Base-by-base conservation (phyloP, 2,113 vertebrate genomes). In the Zeus faber region DNA sequence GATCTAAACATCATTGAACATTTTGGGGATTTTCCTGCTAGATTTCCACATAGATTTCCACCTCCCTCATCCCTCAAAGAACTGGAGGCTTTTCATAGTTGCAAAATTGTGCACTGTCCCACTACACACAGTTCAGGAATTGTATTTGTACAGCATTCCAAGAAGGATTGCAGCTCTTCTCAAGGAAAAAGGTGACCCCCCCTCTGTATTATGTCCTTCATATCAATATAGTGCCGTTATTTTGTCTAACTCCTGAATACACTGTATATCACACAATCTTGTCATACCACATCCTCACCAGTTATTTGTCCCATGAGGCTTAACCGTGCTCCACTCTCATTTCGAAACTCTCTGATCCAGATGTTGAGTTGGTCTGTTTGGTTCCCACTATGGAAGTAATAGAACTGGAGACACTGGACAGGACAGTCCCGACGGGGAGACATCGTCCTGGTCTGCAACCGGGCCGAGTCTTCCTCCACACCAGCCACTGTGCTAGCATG, bases 331-430 rank as follows among this genome's bases (percentile, higher is more conserved):
- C 73, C 48, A 0, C 0, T 0, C 1, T 43, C 18, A 58, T 76
- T 11, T 0, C 81, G 59, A 50, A 91, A 95, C 41, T 93, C 86
- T 71, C 83, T 88, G 39, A 91, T 57, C 58, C 79, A 90, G 59
- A 96, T 77, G 18, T 84, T 85, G 18, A 95, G 83, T 3, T 4
- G 1, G 1, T 93, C 90, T 0, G 25, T 67, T 62, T 68, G 4
- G 0, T 52, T 73, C n/a, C 92, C 90, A 0, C 77, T 93, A 65
- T 90, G 26, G 29, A 87, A 91, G 43, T 92, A 88, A 76, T 89
- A 95, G 74, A 95, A 94, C 53, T 94, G 85, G 62, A 95, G 74
- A 58, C 94, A 95, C 77, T 95, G 93, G 23, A 90, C 73, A n/a
- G n/a, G n/a, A n/a, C n/a, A n/a, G 0, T 64, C 64, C 63, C 81